A percentile compares a stretch with the other conserved stretches of the same genome.
phyloP scores from a whole-genome alignment of 2,888 invertebrate genomes.

The Protula sp. region DNA sequence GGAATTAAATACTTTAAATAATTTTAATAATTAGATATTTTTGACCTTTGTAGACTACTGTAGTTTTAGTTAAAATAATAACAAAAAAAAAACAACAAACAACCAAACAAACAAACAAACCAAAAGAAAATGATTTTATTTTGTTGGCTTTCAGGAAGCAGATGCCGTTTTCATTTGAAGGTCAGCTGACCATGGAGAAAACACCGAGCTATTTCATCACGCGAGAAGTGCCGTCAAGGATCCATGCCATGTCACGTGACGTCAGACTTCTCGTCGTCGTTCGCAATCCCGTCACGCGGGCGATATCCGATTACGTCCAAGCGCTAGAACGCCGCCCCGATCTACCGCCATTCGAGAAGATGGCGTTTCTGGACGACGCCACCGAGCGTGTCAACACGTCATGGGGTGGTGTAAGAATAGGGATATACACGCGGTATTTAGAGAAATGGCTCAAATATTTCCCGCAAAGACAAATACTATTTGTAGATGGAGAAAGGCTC shows the following conservation, averaged over 20 bases:
- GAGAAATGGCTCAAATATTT: constrained; percentile 80
- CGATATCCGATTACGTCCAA: constrained; percentile 89
- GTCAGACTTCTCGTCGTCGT: constrained; percentile 80
- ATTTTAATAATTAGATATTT: no score
- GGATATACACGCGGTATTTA: constrained; percentile 77
- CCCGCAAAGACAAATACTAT: constrained; percentile 71
- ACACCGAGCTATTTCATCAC: constrained; percentile 90
- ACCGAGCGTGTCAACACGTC: constrained; percentile 69
- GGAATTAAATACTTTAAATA: no score
- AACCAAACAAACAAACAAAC: no score
- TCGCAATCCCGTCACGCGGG: constrained; percentile 82
- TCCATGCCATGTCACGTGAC: constrained; percentile 76
- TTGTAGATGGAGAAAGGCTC: constrained; percentile 82
- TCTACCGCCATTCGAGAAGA: constrained; percentile 36
- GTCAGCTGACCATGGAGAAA: constrained; percentile 88
- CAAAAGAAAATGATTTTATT: no score
- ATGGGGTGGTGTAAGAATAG: constrained; percentile 71
- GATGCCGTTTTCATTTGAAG: constrained; percentile 80
- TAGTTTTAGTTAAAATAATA: no score
- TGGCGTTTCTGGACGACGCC: constrained; percentile 62
- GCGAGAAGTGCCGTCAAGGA: constrained; percentile 72
- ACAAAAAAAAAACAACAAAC: no score
- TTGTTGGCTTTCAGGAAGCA: constrained; percentile 66
- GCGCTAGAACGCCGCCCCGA: constrained; percentile 25
- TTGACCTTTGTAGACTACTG: no score